Evolutionary conservation across 2,888 invertebrate species (phyloP), one percentile per base, ranked within the genome.

Genomic region (Poecilobothrus nobilitatus): DNA sequence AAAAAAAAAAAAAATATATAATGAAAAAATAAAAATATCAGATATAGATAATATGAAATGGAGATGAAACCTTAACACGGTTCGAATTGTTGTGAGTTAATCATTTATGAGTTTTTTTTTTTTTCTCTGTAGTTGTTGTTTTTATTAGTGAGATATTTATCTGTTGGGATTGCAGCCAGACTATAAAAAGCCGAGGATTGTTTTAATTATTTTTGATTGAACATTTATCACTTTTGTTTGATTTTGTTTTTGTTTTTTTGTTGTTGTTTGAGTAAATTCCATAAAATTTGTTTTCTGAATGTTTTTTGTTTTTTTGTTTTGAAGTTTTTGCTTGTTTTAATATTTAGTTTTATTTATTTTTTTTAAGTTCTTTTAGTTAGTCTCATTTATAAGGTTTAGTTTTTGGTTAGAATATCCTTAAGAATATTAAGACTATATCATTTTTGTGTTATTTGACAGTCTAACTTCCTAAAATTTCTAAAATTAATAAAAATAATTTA

Each of bases 151-250:
- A 18, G 18, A 53, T 53, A 53, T 53, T 53, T 53, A 53, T 53
- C 53, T 53, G 5, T 53, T 53, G n/a, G 18, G 53, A 53, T 53
- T 53, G 18, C 27, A 18, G n/a, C 6, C 53, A 53, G 53, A 18
- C 53, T 53, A 53, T 53, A 53, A 27, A 27, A 27, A 53, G 53
- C 53, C 53, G 27, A 6, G 63, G 63, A 63, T 27, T 63, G 63
- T 63, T 63, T 63, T 63, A 63, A 63, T 63, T 63, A 63, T 63
- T 63, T 63, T 63, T 63, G 63, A 63, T 63, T 63, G 63, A 63
- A 63, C 63, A 63, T 63, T 63, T 63, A 63, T 63, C 63, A 63
- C 63, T 63, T 63, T 63, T 21, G 1, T 63, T 63, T 63, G n/a
- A n/a, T n/a, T 63, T 27, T 18, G 53, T 53, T 53, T 15, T 18